Percentiles rank a stretch among this genome's conserved stretches.
Evolutionary conservation across 2,797 vertebrate species (phyloP).

Genomic region (Tauraco hartlaubi): DNA sequence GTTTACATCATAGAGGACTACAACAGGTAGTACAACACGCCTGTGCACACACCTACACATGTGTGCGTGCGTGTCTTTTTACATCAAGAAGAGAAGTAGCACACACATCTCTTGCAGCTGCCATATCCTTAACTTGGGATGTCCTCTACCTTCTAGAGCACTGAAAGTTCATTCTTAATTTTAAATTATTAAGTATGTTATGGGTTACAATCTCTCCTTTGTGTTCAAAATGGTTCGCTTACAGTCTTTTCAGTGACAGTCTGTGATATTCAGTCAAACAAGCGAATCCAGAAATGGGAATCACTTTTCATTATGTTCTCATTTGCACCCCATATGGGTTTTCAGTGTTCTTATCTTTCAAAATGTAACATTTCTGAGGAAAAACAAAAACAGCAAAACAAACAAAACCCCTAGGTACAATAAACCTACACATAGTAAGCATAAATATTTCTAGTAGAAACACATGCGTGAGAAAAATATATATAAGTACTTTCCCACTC

Average conservation of each 20-base stretch:
- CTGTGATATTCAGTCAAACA: constrained; percentile 33
- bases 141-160: background rate
- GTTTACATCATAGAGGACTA: background rate
- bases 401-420: constrained; percentile 38
- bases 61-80: background rate
- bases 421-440: background rate
- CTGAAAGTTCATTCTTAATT: background rate
- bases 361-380: background rate
- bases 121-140: background rate
- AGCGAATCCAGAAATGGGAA: constrained; percentile 25
- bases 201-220: background rate
- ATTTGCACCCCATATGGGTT: constrained; percentile 48
- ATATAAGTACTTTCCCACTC: background rate
- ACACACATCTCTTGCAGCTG: background rate
- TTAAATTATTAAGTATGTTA: background rate
- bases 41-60: background rate
- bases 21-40: background rate
- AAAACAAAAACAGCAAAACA: constrained; percentile 46
- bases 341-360: constrained; percentile 12
- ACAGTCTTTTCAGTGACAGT: background rate
- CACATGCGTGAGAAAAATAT: background rate
- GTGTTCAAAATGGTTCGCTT: background rate
- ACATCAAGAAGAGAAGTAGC: background rate
- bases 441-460: constrained; percentile 16
- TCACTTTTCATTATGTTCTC: constrained; percentile 54